These are phyloP conservation scores for Amphiprion percula DNA, from an alignment of 2,113 vertebrate species.

Conservation along the genomic window DNA sequence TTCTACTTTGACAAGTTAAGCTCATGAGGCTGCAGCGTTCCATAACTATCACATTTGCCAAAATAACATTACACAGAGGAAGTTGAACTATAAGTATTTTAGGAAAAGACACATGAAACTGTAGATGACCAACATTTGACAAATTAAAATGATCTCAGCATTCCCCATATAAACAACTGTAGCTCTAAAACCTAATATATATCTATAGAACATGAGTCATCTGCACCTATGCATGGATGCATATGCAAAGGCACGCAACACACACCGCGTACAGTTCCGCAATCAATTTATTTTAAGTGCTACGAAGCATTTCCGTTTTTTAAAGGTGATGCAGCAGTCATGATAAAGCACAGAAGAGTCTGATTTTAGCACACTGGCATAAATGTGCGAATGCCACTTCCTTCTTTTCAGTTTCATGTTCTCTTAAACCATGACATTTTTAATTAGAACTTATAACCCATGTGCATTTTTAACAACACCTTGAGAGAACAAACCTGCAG, in stretches of 20 bases:
- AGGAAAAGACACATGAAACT: not conserved
- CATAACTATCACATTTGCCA: not conserved
- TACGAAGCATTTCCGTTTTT: not conserved
- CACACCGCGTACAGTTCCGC: not conserved
- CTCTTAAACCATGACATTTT: not conserved
- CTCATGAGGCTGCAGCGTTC: not conserved
- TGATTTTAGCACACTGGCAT: not conserved
- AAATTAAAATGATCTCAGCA: not conserved
- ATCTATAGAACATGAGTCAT: not conserved
- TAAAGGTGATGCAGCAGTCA: not conserved
- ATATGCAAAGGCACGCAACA: not conserved
- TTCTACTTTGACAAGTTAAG: not conserved
- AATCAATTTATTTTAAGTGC: not conserved
- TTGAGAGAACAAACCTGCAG: conserved; percentile 6
- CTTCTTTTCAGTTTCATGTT: conserved; percentile 17
- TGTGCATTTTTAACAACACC: not conserved
- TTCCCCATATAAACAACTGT: not conserved
- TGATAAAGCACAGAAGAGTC: not conserved
- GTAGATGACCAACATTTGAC: too few relatives aligned
- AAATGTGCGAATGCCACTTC: conserved; percentile 29
- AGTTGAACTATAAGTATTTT: not conserved
- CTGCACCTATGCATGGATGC: too few relatives aligned
- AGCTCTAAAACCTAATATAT: not conserved
- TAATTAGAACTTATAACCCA: not conserved
- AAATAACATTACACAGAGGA: not conserved